phyloP scores from a whole-genome alignment of 2,113 vertebrate species.

The Glaucidium brasilianum region DNA sequence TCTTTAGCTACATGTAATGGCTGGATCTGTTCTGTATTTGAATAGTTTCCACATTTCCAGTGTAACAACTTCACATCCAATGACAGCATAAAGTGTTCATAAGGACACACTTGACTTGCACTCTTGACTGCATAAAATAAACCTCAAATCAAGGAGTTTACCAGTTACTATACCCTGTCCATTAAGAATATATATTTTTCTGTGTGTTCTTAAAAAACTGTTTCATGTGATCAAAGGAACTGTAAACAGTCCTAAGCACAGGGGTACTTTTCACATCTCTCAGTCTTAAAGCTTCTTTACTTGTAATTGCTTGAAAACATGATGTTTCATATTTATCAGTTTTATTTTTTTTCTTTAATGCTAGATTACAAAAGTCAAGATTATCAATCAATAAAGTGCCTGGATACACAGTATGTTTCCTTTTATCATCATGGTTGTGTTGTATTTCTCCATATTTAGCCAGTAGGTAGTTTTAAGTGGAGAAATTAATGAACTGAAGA shows the following conservation, averaged over 20 bases:
- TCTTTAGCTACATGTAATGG: background rate
- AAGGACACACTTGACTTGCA: background rate
- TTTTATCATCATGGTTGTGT: background rate
- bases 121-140: background rate
- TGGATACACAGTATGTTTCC: background rate
- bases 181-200: background rate
- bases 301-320: background rate
- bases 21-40: background rate
- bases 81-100: background rate
- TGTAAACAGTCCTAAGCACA: background rate
- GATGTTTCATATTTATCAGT: background rate
- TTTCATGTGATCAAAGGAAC: background rate
- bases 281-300: background rate
- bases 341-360: background rate
- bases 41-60: background rate
- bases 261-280: background rate
- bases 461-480: background rate
- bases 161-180: background rate
- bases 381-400: background rate
- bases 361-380: background rate
- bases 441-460: background rate
- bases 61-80: background rate
- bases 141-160: background rate
- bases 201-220: background rate
- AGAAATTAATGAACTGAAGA: background rate